Percentiles rank a stretch among this genome's conserved stretches.
Evolutionary conservation across 2,113 vertebrate species (phyloP).

Genomic region (Cheirogaleus medius): DNA sequence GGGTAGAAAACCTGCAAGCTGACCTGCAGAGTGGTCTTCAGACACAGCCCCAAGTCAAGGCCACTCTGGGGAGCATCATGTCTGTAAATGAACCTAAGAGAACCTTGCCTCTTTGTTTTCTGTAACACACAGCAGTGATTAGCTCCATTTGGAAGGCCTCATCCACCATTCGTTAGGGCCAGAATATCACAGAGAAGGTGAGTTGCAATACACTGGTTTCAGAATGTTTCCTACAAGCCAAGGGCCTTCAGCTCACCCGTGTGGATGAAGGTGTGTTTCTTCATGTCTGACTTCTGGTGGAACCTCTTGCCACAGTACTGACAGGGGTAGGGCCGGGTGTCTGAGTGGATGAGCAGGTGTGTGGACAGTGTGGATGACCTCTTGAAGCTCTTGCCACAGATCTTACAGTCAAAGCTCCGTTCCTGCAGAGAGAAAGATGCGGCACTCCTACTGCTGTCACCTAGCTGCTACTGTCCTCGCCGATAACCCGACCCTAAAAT

Average conservation of each 20-base stretch:
- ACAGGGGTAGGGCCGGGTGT: slow-evolving; percentile 97
- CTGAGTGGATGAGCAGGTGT: slow-evolving; percentile 97
- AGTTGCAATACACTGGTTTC: neutral
- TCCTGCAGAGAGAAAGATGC: slow-evolving; percentile 85
- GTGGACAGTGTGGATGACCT: slow-evolving; percentile 97
- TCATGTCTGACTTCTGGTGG: slow-evolving; percentile 99
- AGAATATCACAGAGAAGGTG: neutral
- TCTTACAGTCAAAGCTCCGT: slow-evolving; percentile 99
- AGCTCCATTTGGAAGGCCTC: neutral
- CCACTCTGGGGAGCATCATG: neutral
- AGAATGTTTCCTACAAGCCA: neutral
- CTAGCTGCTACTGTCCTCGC: neutral
- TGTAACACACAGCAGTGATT: neutral
- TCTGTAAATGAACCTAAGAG: neutral
- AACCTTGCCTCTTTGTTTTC: neutral
- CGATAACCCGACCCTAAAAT: neutral
- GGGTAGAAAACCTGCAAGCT: slow-evolving; percentile 53
- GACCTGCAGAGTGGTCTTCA: slow-evolving; percentile 66
- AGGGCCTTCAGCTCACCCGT: slow-evolving; percentile 87
- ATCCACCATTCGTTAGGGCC: neutral
- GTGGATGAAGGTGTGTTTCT: slow-evolving; percentile 99
- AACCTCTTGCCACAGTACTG: slow-evolving; percentile 99
- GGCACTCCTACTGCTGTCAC: neutral
- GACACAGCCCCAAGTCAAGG: slow-evolving; percentile 73
- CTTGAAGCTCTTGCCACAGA: slow-evolving; percentile 98